These are phyloP conservation scores for Lophotis ruficrista DNA, from an alignment of 2,113 vertebrate genomes.

Conservation along the genomic window DNA sequence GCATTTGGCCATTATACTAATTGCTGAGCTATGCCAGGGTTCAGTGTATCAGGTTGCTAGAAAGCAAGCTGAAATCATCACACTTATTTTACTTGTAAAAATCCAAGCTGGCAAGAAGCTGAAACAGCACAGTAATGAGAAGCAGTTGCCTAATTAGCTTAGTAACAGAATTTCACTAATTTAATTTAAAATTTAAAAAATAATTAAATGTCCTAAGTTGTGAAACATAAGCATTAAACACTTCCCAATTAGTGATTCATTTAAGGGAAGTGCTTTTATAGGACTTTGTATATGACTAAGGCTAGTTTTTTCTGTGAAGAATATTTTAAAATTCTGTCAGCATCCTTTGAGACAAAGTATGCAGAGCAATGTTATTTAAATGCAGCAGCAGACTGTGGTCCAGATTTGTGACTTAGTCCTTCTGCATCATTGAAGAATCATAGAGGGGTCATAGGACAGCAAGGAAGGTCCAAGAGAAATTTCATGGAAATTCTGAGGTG, in stretches of 20 bases:
- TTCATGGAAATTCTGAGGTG: background rate
- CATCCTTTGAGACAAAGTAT: background rate
- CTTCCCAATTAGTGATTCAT: background rate
- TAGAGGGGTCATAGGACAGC: background rate
- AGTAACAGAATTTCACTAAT: background rate
- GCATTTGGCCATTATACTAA: slow-evolving; percentile 2
- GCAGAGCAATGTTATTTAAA: background rate
- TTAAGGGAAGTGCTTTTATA: background rate
- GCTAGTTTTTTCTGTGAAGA: background rate
- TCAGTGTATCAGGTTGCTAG: slow-evolving; percentile 10
- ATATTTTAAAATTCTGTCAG: background rate
- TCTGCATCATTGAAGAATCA: background rate
- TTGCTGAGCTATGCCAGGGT: slow-evolving; percentile 12
- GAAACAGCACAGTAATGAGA: slow-evolving; percentile 12
- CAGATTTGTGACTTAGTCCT: background rate
- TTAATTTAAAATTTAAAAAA: background rate
- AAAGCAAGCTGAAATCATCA: slow-evolving; percentile 30
- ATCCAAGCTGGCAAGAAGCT: slow-evolving; percentile 19
- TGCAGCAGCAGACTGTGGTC: background rate
- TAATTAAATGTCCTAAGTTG: background rate
- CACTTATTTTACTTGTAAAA: slow-evolving; percentile 53
- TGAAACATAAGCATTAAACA: background rate
- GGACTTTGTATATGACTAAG: background rate
- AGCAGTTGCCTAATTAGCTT: slow-evolving; percentile 28
- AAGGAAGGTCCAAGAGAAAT: background rate